These are phyloP conservation scores for Tragelaphus imberbis DNA, from an alignment of 2,113 vertebrate species.

Conservation along the genomic window DNA sequence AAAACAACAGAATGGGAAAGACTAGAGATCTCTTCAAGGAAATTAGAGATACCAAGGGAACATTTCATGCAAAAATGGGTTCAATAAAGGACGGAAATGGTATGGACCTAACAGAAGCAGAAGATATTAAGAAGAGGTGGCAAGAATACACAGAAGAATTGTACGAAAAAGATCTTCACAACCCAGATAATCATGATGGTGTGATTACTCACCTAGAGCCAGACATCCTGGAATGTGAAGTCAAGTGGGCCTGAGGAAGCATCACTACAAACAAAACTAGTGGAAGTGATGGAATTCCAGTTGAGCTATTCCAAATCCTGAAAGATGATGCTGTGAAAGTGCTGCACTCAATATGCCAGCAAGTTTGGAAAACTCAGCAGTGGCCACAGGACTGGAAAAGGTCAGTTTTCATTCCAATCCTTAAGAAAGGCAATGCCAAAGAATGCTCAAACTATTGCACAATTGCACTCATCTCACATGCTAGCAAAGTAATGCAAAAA, in stretches of 20 bases:
- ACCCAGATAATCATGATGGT: background rate
- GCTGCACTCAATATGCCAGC: background rate
- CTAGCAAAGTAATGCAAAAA: background rate
- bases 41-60: background rate
- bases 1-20: background rate
- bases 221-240: background rate
- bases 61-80: background rate
- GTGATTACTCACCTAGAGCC: background rate
- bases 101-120: background rate
- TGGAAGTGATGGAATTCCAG: background rate
- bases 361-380: background rate
- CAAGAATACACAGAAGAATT: background rate
- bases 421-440: background rate
- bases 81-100: background rate
- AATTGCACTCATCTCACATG: background rate
- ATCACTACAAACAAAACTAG: background rate
- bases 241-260: background rate
- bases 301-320: background rate
- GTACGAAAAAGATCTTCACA: background rate
- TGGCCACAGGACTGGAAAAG: background rate
- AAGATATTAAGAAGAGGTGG: background rate
- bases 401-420: background rate
- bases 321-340: background rate
- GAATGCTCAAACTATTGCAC: background rate
- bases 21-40: background rate